phyloP scores from a whole-genome alignment of 1,140 invertebrate species.

The Pachypeltis micranthus region DNA sequence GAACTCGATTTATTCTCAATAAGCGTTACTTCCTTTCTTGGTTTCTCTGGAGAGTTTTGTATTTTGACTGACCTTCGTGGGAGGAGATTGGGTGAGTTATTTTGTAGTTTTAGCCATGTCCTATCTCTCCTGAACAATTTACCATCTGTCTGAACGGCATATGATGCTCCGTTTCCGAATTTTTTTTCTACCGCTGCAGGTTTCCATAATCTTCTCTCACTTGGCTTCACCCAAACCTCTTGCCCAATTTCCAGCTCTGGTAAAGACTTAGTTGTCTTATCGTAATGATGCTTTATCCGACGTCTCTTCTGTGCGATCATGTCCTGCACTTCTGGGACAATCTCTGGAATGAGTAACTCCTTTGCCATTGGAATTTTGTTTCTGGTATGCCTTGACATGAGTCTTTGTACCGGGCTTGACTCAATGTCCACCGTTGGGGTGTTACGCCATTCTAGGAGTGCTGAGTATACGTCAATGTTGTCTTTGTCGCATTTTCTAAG shows the following conservation, averaged over 20 bases:
- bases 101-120: background rate
- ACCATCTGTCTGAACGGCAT: background rate
- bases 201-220: background rate
- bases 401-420: too few species aligned
- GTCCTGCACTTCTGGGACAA: background rate
- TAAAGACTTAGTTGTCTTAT: background rate
- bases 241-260: background rate
- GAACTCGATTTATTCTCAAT: too few species aligned
- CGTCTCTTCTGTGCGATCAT: background rate
- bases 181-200: background rate
- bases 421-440: too few species aligned
- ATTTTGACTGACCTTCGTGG: background rate
- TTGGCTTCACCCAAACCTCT: background rate
- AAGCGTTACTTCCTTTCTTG: background rate
- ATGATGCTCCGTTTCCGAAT: background rate
- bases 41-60: background rate
- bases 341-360: background rate
- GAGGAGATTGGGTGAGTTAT: background rate
- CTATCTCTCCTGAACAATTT: background rate
- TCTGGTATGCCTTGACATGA: too few species aligned
- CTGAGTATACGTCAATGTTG: too few species aligned
- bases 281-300: background rate
- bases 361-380: too few species aligned
- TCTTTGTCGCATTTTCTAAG: too few species aligned
- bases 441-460: too few species aligned